Evolutionary conservation across 2,113 vertebrate species (phyloP).

Genomic region (Chaenocephalus aceratus): DNA sequence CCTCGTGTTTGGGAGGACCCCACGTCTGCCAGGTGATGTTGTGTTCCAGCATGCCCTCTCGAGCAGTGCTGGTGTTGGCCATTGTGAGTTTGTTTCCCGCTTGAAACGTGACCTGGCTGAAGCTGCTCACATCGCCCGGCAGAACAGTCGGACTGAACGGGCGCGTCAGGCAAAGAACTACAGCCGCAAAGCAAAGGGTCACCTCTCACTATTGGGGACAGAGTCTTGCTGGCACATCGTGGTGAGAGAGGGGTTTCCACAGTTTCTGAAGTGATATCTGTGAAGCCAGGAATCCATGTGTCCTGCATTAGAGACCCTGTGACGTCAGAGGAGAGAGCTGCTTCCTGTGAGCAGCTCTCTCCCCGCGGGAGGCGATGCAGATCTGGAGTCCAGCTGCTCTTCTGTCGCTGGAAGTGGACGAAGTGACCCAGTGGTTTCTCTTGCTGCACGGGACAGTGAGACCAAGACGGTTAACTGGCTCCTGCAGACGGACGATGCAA

Average conservation of each 20-base stretch:
- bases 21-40: background rate
- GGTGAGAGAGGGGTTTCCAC: background rate
- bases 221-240: no score
- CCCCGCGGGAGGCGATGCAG: background rate
- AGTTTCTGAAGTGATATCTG: conserved; percentile 1
- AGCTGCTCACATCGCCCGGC: no score
- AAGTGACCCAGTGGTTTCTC: background rate
- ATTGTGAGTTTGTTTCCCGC: no score
- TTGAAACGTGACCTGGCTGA: no score
- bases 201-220: no score
- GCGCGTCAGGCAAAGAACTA: no score
- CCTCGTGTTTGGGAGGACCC: conserved; percentile 15
- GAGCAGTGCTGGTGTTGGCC: no score
- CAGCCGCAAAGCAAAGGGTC: no score
- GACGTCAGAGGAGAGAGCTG: background rate
- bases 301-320: background rate
- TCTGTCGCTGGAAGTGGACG: background rate
- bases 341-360: conserved; percentile 9
- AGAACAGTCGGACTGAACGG: no score
- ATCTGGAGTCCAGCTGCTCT: background rate
- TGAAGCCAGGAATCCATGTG: conserved; percentile 4
- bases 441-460: background rate
- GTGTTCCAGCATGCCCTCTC: conserved; percentile 1
- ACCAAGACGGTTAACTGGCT: conserved; percentile 3
- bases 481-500: background rate